These are phyloP conservation scores for Lacerta bilineata DNA, from an alignment of 2,797 vertebrate species.

Conservation along the genomic window DNA sequence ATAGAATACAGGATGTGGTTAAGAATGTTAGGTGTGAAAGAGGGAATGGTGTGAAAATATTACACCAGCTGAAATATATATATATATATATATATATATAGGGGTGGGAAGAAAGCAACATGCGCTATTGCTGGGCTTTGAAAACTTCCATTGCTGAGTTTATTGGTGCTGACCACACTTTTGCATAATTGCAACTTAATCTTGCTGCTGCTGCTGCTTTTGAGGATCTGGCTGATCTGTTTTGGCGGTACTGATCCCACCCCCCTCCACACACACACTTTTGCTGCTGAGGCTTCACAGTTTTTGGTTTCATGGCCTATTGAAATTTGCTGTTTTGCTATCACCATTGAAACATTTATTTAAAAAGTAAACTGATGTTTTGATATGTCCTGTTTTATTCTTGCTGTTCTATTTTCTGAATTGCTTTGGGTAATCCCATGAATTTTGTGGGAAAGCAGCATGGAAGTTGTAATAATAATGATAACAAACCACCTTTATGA, in stretches of 20 bases:
- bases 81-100: no score
- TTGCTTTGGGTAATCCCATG: background rate
- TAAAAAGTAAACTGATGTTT: background rate
- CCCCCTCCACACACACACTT: background rate
- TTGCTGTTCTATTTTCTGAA: background rate
- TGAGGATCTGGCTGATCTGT: background rate
- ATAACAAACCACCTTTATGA: background rate
- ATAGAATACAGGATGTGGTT: background rate
- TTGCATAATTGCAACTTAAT: conserved; percentile 32
- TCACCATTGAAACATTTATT: background rate
- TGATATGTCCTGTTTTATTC: background rate
- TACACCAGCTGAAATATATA: no score
- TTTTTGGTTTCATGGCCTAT: background rate
- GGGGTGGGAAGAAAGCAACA: background rate
- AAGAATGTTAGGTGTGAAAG: background rate
- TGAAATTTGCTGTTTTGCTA: background rate
- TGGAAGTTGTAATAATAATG: background rate
- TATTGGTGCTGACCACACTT: conserved; percentile 7
- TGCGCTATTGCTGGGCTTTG: background rate
- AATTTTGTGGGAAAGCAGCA: background rate
- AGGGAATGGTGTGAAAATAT: background rate
- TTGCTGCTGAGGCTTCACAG: background rate
- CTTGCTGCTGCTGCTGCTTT: conserved; percentile 4
- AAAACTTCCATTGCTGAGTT: conserved; percentile 9
- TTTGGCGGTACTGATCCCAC: background rate